These are phyloP conservation scores for Eptatretus atami DNA, from an alignment of 2,797 vertebrate genomes.

Conservation along the genomic window DNA sequence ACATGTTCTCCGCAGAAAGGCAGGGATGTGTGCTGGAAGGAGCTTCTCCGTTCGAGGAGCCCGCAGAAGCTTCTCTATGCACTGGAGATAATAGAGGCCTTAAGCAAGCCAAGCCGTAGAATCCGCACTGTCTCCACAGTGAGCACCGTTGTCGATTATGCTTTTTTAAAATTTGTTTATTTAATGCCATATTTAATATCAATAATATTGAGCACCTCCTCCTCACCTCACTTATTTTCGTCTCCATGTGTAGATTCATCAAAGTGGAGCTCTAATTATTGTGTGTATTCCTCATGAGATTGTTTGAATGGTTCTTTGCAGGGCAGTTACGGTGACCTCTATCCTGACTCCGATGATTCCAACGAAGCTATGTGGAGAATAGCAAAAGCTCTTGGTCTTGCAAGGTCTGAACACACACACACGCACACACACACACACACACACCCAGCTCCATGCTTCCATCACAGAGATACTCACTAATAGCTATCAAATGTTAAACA, in stretches of 20 bases:
- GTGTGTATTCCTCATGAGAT: conserved; percentile 6
- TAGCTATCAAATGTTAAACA: too few species aligned
- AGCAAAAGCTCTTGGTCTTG: conserved; percentile 98
- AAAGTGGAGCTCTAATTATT: neutral
- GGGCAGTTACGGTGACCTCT: conserved; percentile 92
- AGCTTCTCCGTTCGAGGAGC: conserved; percentile 71
- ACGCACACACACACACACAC: too few species aligned
- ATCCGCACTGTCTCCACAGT: conserved; percentile 84
- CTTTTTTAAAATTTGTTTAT: conserved; percentile 4
- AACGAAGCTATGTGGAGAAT: conserved; percentile 96
- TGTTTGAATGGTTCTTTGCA: conserved; percentile 13
- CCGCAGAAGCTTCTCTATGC: conserved; percentile 85
- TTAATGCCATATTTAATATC: neutral
- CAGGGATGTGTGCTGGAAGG: conserved; percentile 73
- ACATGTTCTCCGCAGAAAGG: conserved; percentile 21
- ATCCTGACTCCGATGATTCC: conserved; percentile 90
- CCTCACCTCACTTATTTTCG: neutral
- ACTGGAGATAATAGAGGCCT: conserved; percentile 81
- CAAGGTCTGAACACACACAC: conserved; percentile 26
- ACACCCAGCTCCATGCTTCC: too few species aligned
- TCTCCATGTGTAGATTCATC: neutral
- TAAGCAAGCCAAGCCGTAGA: conserved; percentile 78
- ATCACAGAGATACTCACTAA: too few species aligned
- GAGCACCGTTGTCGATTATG: conserved; percentile 10
- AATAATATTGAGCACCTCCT: neutral